Evolutionary conservation across 2,113 vertebrate genomes (phyloP).

Genomic region (Lonchura striata): DNA sequence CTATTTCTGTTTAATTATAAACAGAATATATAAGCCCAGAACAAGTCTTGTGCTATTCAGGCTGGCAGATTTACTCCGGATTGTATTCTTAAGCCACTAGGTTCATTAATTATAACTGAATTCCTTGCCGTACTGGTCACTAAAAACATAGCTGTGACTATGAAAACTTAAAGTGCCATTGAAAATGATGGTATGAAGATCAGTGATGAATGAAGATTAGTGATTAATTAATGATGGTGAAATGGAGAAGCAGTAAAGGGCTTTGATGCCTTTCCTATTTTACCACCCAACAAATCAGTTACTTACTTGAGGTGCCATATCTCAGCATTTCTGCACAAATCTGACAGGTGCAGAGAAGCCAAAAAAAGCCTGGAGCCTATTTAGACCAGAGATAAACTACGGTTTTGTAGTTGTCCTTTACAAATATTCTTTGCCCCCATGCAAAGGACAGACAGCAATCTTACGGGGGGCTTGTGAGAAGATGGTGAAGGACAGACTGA

Average conservation of each 20-base stretch:
- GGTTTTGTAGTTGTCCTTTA: neutral
- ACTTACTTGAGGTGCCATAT: neutral
- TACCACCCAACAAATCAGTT: neutral
- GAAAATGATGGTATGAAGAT: neutral
- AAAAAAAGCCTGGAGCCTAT: neutral
- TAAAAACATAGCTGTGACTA: neutral
- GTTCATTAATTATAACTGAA: neutral
- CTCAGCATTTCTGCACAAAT: neutral
- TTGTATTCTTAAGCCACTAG: neutral
- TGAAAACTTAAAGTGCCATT: neutral
- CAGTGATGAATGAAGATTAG: neutral
- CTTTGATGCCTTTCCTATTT: neutral
- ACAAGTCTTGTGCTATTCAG: neutral
- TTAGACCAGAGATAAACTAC: neutral
- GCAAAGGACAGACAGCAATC: neutral
- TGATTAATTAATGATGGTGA: neutral
- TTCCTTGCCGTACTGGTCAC: neutral
- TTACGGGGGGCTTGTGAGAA: rapidly evolving
- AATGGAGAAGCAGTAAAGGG: neutral
- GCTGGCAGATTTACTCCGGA: neutral
- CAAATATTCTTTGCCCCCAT: neutral
- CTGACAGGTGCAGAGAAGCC: neutral
- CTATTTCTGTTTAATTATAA: neutral
- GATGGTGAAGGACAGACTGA: neutral
- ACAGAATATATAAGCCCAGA: neutral